Percentiles rank a stretch among this genome's conserved stretches.
phyloP scores from a whole-genome alignment of 1,140 invertebrate species.

The Archegozetes longisetosus region DNA sequence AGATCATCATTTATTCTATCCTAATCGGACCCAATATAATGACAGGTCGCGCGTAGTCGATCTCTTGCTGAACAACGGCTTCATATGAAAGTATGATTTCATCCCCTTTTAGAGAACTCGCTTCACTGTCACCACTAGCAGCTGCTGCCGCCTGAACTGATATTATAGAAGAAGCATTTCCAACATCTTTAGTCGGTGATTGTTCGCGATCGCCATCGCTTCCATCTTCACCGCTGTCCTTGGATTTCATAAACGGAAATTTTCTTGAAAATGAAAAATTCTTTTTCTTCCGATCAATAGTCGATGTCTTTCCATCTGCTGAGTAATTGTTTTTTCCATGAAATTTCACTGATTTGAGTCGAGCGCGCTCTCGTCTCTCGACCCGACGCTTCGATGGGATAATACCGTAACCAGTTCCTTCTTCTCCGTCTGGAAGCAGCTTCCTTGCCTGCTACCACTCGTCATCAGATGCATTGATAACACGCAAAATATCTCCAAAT shows the following conservation, averaged over 20 bases:
- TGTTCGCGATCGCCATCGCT: conserved; percentile 70
- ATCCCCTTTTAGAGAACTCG: conserved; percentile 34
- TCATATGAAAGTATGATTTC: conserved; percentile 89
- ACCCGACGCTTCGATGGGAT: conserved; percentile 44
- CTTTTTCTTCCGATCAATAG: conserved; percentile 88
- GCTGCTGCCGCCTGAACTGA: conserved; percentile 3
- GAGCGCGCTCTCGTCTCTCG: conserved; percentile 89
- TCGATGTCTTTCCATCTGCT: conserved; percentile 40
- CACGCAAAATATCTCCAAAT: conserved; percentile 95
- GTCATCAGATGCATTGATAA: conserved; percentile 96
- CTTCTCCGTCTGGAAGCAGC: conserved; percentile 35
- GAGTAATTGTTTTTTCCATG: conserved; percentile 58
- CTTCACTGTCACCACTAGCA: conserved; percentile 57
- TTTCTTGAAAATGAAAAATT: conserved; percentile 92
- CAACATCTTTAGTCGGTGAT: neutral
- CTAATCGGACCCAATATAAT: conserved; percentile 92
- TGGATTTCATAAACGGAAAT: conserved; percentile 94
- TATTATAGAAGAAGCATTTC: conserved; percentile 3
- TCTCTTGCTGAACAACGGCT: conserved; percentile 70
- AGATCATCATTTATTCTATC: conserved; percentile 97
- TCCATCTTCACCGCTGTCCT: conserved; percentile 92
- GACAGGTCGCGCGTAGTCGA: conserved; percentile 62
- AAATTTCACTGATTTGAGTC: conserved; percentile 94
- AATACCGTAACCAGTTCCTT: conserved; percentile 40
- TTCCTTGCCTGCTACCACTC: conserved; percentile 95